Evolutionary conservation across 2,888 invertebrate genomes (phyloP).

Genomic region (Limnephilus lunatus): DNA sequence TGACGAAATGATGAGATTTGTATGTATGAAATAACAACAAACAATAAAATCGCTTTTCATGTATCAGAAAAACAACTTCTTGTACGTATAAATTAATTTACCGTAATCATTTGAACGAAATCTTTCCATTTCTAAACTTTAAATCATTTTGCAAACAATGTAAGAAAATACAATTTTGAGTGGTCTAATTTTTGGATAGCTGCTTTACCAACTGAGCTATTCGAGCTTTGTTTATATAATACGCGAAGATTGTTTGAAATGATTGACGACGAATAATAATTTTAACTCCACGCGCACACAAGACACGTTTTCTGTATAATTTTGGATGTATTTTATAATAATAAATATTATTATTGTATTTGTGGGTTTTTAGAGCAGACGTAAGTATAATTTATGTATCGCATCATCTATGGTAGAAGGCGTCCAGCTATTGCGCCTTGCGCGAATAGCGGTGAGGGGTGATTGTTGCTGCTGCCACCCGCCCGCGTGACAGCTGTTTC

Average conservation of each 20-base stretch:
- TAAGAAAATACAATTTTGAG: not conserved
- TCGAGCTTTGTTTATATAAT: not conserved
- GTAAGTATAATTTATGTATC: conserved; percentile 11
- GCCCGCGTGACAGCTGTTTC: not conserved
- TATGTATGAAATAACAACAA: conserved; percentile 32
- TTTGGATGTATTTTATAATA: not conserved
- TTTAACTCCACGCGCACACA: conserved; percentile 3
- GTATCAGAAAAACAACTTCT: conserved; percentile 20
- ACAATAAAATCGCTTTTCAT: conserved; percentile 27
- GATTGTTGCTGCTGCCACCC: not conserved
- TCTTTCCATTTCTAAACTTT: not conserved
- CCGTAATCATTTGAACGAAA: not conserved
- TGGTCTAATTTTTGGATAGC: not conserved
- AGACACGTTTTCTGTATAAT: conserved; percentile 8
- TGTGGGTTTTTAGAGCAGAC: conserved; percentile 19
- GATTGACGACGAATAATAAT: not conserved
- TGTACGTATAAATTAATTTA: conserved; percentile 13
- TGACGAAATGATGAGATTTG: conserved; percentile 32
- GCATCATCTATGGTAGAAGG: not conserved
- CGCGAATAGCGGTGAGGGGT: not conserved
- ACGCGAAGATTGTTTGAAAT: not conserved
- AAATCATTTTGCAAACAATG: not conserved
- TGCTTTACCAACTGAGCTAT: not conserved
- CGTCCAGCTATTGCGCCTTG: not conserved
- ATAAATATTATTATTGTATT: not conserved